Base-by-base conservation (phyloP, 2,113 vertebrate species). In the Cochlearius cochlearius region DNA sequence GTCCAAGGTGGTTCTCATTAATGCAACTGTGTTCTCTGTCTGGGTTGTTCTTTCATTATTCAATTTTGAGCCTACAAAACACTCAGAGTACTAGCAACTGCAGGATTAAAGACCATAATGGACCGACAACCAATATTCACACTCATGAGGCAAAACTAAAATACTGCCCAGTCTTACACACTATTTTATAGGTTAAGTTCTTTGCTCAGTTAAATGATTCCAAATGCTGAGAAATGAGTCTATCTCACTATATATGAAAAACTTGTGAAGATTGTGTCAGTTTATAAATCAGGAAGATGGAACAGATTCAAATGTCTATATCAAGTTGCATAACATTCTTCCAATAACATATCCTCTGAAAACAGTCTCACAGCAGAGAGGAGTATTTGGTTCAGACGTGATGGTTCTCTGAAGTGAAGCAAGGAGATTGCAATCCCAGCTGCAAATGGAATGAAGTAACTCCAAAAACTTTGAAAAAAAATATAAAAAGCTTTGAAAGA, bases 271-370 rank as follows among this genome's bases (percentile, higher is more conserved):
- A 90, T 43, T 78, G 11, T 95, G 75, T 86, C 87, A 89, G 83
- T 89, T 91, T 75, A 93, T 93, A 94, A 92, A 94, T 96, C 82
- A 96, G 81, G 88, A 72, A 81, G 63, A 95, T 88, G 92, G 92
- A 94, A 88, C 36, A 72, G 49, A 92, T 94, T 94, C 92, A 94
- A 79, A 90, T 72, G 62, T 85, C 91, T 85, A 1, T 75, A 91
- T 80, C 60, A 69, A 91, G 67, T 60, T 92, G 67, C 45, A 9
- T 77, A 84, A 78, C 75, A 50, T 74, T 92, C 77, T 95, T 97
- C 76, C 86, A 91, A 21, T 63, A 87, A 67, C 14, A 12, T 18
- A 93, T 39, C 45, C 64, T 69, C 78, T 64, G 32, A 90, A 94
- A 94, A 68, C 30, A 55, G 43, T 67, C 81, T 30, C 80, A 85